A percentile compares a stretch with the other conserved stretches of the same genome.
phyloP scores from a whole-genome alignment of 2,797 vertebrate genomes.

The Esox masquinongy region DNA sequence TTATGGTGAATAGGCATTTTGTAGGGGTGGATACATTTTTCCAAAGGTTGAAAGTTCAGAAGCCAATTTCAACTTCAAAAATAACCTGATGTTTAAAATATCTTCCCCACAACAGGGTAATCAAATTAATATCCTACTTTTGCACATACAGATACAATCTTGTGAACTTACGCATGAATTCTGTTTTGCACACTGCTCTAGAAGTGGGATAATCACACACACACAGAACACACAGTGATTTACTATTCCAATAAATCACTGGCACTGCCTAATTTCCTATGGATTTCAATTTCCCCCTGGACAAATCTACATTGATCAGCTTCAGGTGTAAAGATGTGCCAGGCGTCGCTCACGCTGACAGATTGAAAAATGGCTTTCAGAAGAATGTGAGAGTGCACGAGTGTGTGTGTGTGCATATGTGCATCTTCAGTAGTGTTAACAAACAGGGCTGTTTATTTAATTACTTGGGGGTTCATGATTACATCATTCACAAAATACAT shows the following conservation, averaged over 20 bases:
- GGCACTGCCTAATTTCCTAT: constrained; percentile 74
- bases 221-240: constrained; percentile 58
- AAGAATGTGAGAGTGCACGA: constrained; percentile 6
- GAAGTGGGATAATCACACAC: constrained; percentile 29
- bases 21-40: too few species aligned
- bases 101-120: too few species aligned
- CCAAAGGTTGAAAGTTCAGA: too few species aligned
- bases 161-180: constrained; percentile 31
- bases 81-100: too few species aligned
- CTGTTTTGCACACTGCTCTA: constrained; percentile 8
- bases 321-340: constrained; percentile 73
- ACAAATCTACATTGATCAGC: constrained; percentile 77
- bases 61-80: too few species aligned
- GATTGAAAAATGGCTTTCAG: constrained; percentile 64
- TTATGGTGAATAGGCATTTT: too few species aligned
- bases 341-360: constrained; percentile 70
- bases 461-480: neutral
- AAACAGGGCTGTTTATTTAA: neutral
- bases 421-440: neutral
- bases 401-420: constrained; percentile 23
- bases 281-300: constrained; percentile 78
- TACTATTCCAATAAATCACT: constrained; percentile 79
- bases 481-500: neutral
- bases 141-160: neutral
- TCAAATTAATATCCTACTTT: neutral